Conservation (phyloP, 2,113 vertebrate species). For the Colistium nudipinnis region DNA sequence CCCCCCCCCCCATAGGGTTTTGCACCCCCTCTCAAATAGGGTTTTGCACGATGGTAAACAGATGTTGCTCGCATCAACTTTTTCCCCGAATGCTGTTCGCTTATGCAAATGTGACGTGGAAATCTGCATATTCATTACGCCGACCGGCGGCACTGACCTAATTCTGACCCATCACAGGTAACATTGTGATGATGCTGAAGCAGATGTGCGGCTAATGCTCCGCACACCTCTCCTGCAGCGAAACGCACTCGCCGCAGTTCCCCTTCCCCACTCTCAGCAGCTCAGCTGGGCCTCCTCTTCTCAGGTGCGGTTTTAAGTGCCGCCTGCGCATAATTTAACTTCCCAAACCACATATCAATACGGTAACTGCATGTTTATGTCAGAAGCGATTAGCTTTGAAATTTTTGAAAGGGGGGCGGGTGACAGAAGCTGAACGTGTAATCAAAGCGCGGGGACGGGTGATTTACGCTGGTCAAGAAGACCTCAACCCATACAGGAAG, state of each 20-base stretch:
- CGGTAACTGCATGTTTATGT: slow-evolving; percentile 68
- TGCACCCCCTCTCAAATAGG: slow-evolving; percentile 29
- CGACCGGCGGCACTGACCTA: slow-evolving; percentile 21
- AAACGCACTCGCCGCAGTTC: slow-evolving; percentile 59
- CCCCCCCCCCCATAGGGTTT: too few relatives aligned
- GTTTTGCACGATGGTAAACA: slow-evolving; percentile 56
- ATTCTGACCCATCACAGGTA: slow-evolving; percentile 58
- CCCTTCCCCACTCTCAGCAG: slow-evolving; percentile 25
- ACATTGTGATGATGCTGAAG: slow-evolving; percentile 48
- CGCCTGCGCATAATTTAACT: slow-evolving; percentile 57
- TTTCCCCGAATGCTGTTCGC: slow-evolving; percentile 29
- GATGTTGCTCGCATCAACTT: slow-evolving; percentile 43
- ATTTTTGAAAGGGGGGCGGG: slow-evolving; percentile 36
- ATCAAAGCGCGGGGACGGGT: slow-evolving; percentile 55
- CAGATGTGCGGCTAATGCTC: slow-evolving; percentile 51
- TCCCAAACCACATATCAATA: slow-evolving; percentile 68
- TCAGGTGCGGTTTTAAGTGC: slow-evolving; percentile 48
- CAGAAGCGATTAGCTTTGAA: slow-evolving; percentile 71
- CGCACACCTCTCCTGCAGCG: slow-evolving; percentile 40
- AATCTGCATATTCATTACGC: slow-evolving; percentile 58
- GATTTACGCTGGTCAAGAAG: slow-evolving; percentile 65
- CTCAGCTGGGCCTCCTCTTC: slow-evolving; percentile 43
- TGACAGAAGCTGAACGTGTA: slow-evolving; percentile 62
- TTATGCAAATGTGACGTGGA: slow-evolving; percentile 49
- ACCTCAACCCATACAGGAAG: slow-evolving; percentile 66